Evolutionary conservation across 2,113 vertebrate genomes (phyloP), one percentile per base, ranked within the genome.

Genomic region (Poeciliopsis retropinna): DNA sequence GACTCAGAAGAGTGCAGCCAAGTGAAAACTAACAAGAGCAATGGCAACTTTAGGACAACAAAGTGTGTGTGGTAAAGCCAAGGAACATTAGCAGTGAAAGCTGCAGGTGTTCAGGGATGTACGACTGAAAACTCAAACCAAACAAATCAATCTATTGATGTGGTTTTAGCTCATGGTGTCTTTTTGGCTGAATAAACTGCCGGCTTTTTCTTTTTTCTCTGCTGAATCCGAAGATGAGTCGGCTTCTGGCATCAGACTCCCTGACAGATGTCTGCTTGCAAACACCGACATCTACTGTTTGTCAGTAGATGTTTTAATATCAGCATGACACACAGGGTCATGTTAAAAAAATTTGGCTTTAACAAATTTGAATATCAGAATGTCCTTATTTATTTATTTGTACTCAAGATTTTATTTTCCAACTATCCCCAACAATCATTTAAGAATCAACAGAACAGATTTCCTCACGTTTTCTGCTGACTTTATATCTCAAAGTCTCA

Each of bases 11-110:
- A 62, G 37, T 76, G 65, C 12, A 15, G 72, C 44, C 57, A 0
- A 28, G 51, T 65, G 66, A 75, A 83, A 79, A 64, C 44, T 47
- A 47, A 47, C 44, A 19, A 47, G n/a, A 44, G 64, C 13, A 31
- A 67, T 2, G 78, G 76, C 70, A 82, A 60, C 65, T 28, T 47
- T 28, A 30, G 27, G 66, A 64, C 19, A 32, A 84, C 31, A 65
- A 28, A 3, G 30, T 30, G 15, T 70, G 73, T 73, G 76, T 19
- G 78, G 51, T n/a, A 57, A 57, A 57, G 19, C 51, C 25, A 57
- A n/a, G 51, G 51, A 25, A 25, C 51, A 57, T 57, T 57, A 57
- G 5, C 51, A 57, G 25, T 57, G 51, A 57, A 57, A 57, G 51
- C 51, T 57, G 51, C 51, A 57, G 51, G 25, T 57, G 51, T n/a